Conservation (phyloP, 2,888 invertebrate genomes). For the Temnothorax rugatulus region DNA sequence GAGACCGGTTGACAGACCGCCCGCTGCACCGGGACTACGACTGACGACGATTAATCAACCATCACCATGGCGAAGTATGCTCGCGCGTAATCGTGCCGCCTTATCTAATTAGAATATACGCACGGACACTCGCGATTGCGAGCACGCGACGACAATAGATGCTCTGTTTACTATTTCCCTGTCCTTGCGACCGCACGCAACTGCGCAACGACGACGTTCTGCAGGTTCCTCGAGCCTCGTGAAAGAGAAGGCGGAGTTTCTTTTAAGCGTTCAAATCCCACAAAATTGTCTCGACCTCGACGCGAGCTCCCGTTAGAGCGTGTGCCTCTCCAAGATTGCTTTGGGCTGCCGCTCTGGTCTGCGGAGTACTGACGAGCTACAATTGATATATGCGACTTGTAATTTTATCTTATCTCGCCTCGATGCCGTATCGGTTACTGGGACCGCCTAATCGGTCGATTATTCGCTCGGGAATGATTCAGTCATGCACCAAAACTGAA, state of each 20-base stretch:
- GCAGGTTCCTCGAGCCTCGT: not conserved
- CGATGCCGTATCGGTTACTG: slow-evolving; percentile 67
- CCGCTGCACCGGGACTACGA: slow-evolving; percentile 47
- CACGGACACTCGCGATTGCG: not conserved
- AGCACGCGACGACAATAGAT: slow-evolving; percentile 70
- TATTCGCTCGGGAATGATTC: slow-evolving; percentile 58
- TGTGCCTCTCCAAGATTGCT: too few species aligned
- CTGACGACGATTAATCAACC: slow-evolving; percentile 57
- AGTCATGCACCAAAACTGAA: slow-evolving; percentile 50
- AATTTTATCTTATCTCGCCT: slow-evolving; percentile 71
- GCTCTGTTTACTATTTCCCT: slow-evolving; percentile 75
- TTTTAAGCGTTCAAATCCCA: not conserved
- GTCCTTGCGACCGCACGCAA: not conserved
- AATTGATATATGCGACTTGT: not conserved
- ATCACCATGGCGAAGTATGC: slow-evolving; percentile 85
- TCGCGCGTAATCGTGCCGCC: slow-evolving; percentile 76
- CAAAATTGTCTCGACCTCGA: too few species aligned
- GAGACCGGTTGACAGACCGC: slow-evolving; percentile 13
- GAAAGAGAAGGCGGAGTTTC: not conserved
- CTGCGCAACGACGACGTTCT: not conserved
- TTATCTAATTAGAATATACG: slow-evolving; percentile 81
- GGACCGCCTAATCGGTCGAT: slow-evolving; percentile 59
- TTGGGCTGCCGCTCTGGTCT: not conserved
- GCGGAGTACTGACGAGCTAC: not conserved
- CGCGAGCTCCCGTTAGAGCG: not conserved